Evolutionary conservation across 2,113 vertebrate genomes (phyloP).

Genomic region (Siniperca chuatsi): DNA sequence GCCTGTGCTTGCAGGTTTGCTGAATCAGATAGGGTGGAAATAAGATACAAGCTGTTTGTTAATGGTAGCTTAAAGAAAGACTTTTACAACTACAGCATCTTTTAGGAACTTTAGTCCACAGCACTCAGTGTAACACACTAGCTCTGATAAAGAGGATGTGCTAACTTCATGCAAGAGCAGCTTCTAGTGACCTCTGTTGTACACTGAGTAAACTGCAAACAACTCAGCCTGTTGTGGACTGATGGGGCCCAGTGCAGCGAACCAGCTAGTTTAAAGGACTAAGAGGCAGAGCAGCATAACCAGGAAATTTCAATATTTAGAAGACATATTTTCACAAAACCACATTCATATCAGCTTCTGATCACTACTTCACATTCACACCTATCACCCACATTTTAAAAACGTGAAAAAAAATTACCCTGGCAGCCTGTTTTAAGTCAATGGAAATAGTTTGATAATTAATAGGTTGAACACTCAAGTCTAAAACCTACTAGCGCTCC

Average conservation of each 20-base stretch:
- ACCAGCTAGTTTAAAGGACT: not conserved
- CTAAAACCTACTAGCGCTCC: constrained; percentile 7
- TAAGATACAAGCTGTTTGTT: constrained; percentile 75
- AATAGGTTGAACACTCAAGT: constrained; percentile 7
- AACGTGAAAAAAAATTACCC: not conserved
- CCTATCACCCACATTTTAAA: not conserved
- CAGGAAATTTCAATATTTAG: not conserved
- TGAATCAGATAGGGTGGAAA: constrained; percentile 69
- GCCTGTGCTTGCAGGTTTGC: constrained; percentile 65
- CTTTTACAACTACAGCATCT: constrained; percentile 54
- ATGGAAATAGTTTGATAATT: constrained; percentile 10
- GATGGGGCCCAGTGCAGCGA: not conserved
- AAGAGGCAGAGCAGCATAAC: constrained; percentile 4
- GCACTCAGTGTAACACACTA: not conserved
- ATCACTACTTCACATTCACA: not conserved
- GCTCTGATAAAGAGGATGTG: constrained; percentile 17
- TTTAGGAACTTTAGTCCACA: constrained; percentile 37
- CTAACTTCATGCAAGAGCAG: constrained; percentile 53
- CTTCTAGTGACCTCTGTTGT: constrained; percentile 76
- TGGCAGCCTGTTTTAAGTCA: not conserved
- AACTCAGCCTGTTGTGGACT: not conserved
- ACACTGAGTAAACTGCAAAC: constrained; percentile 47
- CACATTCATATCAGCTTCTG: not conserved
- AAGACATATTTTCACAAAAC: not conserved
- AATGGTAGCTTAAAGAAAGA: constrained; percentile 59